Evolutionary conservation across 2,113 vertebrate species (phyloP).

Genomic region (Clarias magur): DNA sequence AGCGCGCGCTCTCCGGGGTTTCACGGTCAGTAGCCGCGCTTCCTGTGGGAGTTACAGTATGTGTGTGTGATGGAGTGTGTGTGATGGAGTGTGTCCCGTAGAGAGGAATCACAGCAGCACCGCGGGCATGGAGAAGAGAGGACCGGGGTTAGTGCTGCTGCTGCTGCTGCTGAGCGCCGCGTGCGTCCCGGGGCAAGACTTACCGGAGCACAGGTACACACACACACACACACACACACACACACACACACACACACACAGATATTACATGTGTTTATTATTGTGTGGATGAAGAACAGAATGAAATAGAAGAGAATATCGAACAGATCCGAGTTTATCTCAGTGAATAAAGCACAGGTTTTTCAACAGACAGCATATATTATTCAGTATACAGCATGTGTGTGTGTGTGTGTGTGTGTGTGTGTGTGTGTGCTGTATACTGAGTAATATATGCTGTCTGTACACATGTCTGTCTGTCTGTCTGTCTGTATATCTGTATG

Average conservation of each 20-base stretch:
- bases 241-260: too few species aligned
- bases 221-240: too few species aligned
- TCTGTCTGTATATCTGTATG: too few species aligned
- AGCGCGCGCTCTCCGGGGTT: neutral
- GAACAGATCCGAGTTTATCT: neutral
- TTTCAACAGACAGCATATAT: too few species aligned
- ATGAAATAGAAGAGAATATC: neutral
- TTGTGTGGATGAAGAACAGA: neutral
- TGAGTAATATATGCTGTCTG: too few species aligned
- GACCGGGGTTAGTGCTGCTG: neutral
- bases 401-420: too few species aligned
- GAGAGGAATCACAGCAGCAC: slow-evolving; percentile 13
- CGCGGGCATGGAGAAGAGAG: slow-evolving; percentile 1
- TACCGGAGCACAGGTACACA: slow-evolving; percentile 7
- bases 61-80: too few species aligned
- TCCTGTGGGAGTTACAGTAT: neutral
- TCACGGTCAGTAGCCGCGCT: neutral
- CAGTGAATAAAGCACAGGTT: too few species aligned
- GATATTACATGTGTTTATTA: neutral
- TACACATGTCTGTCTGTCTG: too few species aligned
- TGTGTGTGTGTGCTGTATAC: too few species aligned
- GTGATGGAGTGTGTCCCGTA: slow-evolving; percentile 16
- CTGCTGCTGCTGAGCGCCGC: slow-evolving; percentile 20
- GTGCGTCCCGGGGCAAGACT: neutral
- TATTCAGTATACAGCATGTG: too few species aligned